phyloP scores from a whole-genome alignment of 2,797 vertebrate species.

The Neosalanx taihuensis region DNA sequence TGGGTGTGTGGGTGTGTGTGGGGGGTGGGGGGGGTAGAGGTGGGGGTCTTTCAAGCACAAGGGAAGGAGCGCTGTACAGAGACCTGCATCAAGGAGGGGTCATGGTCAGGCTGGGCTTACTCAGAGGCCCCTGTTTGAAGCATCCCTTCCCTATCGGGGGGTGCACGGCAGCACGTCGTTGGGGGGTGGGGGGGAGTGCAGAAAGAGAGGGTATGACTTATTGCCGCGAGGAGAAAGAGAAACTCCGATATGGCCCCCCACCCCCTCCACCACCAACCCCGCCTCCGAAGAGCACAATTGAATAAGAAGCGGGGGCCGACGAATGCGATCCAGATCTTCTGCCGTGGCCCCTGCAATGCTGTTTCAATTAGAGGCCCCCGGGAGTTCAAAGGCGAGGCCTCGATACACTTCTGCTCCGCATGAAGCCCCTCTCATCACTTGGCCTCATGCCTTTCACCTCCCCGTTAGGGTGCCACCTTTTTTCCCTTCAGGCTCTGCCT shows the following conservation, averaged over 20 bases:
- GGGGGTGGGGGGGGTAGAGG: conserved; percentile 8
- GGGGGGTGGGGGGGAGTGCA: conserved; percentile 42
- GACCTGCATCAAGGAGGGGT: conserved; percentile 41
- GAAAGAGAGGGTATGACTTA: conserved; percentile 74
- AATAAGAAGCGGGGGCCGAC: conserved; percentile 59
- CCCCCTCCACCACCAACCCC: conserved; percentile 13
- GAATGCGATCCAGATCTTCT: conserved; percentile 75
- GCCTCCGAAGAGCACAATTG: conserved; percentile 65
- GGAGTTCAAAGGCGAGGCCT: conserved; percentile 73
- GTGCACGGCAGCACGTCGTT: conserved; percentile 71
- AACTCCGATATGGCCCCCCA: conserved; percentile 32
- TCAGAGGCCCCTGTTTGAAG: conserved; percentile 61
- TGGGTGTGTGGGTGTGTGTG: conserved; percentile 18
- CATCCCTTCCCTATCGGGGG: conserved; percentile 37
- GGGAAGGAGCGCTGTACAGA: conserved; percentile 69
- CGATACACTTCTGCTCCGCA: conserved; percentile 61
- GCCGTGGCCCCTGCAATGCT: conserved; percentile 64
- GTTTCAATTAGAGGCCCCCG: conserved; percentile 75
- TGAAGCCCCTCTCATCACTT: conserved; percentile 68
- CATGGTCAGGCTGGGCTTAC: conserved; percentile 57
- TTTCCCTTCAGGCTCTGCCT: conserved; percentile 45
- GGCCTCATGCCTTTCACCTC: conserved; percentile 60
- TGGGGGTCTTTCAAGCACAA: conserved; percentile 68
- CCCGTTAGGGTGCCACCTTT: conserved; percentile 58
- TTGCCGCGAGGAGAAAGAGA: conserved; percentile 61